Percentiles rank a stretch among this genome's conserved stretches.
Evolutionary conservation across 2,888 invertebrate species (phyloP).

Genomic region (Eledone cirrhosa): DNA sequence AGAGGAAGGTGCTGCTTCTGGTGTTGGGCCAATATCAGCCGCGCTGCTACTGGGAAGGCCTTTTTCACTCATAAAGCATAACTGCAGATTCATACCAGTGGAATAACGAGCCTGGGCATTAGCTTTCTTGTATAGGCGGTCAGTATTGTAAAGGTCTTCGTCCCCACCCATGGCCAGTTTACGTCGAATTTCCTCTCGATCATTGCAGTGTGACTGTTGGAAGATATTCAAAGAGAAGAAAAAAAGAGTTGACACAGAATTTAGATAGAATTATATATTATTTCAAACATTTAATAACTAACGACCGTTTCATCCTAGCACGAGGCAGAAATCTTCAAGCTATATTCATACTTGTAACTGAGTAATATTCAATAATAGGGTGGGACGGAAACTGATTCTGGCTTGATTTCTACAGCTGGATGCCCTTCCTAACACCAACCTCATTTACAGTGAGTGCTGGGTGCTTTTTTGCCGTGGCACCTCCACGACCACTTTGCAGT

Average conservation of each 20-base stretch:
- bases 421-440: too few relatives aligned
- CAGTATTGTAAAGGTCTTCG: slow-evolving; percentile 64
- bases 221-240: background rate
- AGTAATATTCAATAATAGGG: too few relatives aligned
- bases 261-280: background rate
- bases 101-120: slow-evolving; percentile 83
- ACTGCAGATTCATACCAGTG: slow-evolving; percentile 86
- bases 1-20: background rate
- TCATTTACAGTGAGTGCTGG: too few relatives aligned
- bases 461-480: too few relatives aligned
- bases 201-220: slow-evolving; percentile 81
- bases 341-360: too few relatives aligned
- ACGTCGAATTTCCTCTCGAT: slow-evolving; percentile 89
- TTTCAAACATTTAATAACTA: too few relatives aligned
- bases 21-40: background rate
- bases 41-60: slow-evolving; percentile 37
- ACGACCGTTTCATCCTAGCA: background rate
- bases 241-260: background rate
- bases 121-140: slow-evolving; percentile 82
- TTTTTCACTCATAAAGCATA: slow-evolving; percentile 91
- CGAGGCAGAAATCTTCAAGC: too few relatives aligned
- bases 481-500: too few relatives aligned
- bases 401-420: too few relatives aligned
- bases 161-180: slow-evolving; percentile 74
- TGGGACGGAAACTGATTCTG: too few relatives aligned